phyloP scores from a whole-genome alignment of 2,888 invertebrate genomes.

The Eupelmus urozonus region DNA sequence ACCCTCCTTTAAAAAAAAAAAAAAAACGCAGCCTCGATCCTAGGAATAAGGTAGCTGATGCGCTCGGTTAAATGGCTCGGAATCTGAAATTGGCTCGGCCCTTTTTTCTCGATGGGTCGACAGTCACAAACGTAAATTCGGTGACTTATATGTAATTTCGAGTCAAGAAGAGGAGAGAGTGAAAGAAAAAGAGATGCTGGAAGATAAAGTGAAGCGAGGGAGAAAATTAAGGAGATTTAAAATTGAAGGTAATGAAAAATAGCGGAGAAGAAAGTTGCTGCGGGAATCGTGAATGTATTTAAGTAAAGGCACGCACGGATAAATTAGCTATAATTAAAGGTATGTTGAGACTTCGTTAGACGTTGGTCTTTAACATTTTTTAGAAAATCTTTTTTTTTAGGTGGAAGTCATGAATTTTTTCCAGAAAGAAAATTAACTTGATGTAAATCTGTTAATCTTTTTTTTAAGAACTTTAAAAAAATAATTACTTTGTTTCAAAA shows the following conservation, averaged over 20 bases:
- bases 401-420: no score
- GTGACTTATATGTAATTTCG: slow-evolving; percentile 49
- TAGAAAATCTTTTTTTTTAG: no score
- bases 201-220: slow-evolving; percentile 41
- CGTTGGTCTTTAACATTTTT: no score
- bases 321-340: no score
- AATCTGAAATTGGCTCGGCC: slow-evolving; percentile 67
- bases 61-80: slow-evolving; percentile 69
- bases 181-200: slow-evolving; percentile 20
- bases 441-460: no score
- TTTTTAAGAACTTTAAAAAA: no score
- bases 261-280: no score
- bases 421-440: no score
- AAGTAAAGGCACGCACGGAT: no score
- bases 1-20: neutral
- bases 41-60: slow-evolving; percentile 7
- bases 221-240: slow-evolving; percentile 50
- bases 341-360: no score
- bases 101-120: slow-evolving; percentile 56
- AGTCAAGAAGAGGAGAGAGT: neutral
- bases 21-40: neutral
- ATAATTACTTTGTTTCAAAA: no score
- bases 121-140: slow-evolving; percentile 35
- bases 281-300: no score
- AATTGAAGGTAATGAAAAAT: slow-evolving; percentile 36